phyloP scores from a whole-genome alignment of 2,888 invertebrate species.

The Aleiodes testaceus region DNA sequence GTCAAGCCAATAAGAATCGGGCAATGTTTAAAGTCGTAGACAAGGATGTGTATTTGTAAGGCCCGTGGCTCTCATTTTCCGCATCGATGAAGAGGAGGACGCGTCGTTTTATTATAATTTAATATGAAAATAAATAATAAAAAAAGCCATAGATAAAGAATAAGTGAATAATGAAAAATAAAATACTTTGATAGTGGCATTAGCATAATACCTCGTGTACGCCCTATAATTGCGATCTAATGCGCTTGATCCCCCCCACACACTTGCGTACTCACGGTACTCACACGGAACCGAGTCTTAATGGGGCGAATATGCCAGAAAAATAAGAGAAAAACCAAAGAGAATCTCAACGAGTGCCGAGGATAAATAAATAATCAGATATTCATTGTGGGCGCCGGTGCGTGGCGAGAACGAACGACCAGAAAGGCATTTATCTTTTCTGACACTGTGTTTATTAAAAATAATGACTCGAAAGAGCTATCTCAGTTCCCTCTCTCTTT shows the following conservation, averaged over 20 bases:
- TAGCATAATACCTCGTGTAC: conserved; percentile 55
- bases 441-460: conserved; percentile 68
- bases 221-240: conserved; percentile 58
- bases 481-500: conserved; percentile 41
- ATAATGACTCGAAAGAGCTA: conserved; percentile 65
- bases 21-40: conserved; percentile 42
- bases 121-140: not conserved
- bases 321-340: conserved; percentile 54
- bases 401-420: conserved; percentile 49
- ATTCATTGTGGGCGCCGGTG: conserved; percentile 53
- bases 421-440: conserved; percentile 63
- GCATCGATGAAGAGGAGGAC: not conserved
- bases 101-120: not conserved
- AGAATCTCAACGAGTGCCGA: conserved; percentile 52
- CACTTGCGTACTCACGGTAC: conserved; percentile 6
- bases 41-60: conserved; percentile 44
- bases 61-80: conserved; percentile 47
- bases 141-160: conserved; percentile 20
- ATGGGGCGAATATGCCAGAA: conserved; percentile 41
- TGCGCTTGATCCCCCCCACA: conserved; percentile 45
- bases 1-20: conserved; percentile 55
- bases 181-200: conserved; percentile 44
- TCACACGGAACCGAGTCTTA: conserved; percentile 26
- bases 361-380: conserved; percentile 60
- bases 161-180: conserved; percentile 35